Evolutionary conservation across 2,113 vertebrate species (phyloP).

Genomic region (Cervus canadensis): DNA sequence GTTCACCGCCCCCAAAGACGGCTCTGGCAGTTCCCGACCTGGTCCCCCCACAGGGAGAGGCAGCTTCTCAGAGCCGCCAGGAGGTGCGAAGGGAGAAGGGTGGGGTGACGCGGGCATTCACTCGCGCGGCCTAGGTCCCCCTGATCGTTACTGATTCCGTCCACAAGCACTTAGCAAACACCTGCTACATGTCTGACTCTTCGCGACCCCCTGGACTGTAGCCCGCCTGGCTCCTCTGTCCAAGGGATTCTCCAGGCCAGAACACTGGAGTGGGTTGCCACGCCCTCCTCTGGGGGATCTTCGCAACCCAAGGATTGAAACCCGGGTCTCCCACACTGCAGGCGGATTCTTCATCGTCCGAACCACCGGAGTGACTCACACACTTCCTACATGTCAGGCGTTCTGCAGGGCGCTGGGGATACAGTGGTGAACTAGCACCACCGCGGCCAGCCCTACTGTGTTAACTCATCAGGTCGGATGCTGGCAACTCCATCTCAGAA

Average conservation of each 20-base stretch:
- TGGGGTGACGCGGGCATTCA: accelerated
- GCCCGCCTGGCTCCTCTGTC: neutral
- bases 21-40: accelerated
- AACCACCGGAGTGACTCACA: neutral
- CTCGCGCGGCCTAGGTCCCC: accelerated
- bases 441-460: neutral
- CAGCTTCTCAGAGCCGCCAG: neutral
- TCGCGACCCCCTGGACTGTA: neutral
- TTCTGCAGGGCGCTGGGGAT: neutral
- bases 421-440: no score
- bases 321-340: neutral
- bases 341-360: neutral
- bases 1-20: accelerated
- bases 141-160: accelerated
- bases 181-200: neutral
- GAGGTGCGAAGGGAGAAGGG: no score
- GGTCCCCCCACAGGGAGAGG: neutral
- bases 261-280: neutral
- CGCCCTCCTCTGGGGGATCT: neutral
- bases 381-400: accelerated
- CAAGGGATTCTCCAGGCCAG: neutral
- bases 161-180: neutral
- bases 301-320: neutral
- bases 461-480: neutral
- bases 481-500: neutral